Percentiles rank a stretch among this genome's conserved stretches.
phyloP scores from a whole-genome alignment of 2,888 invertebrate species.

The Drosophila mimetica region DNA sequence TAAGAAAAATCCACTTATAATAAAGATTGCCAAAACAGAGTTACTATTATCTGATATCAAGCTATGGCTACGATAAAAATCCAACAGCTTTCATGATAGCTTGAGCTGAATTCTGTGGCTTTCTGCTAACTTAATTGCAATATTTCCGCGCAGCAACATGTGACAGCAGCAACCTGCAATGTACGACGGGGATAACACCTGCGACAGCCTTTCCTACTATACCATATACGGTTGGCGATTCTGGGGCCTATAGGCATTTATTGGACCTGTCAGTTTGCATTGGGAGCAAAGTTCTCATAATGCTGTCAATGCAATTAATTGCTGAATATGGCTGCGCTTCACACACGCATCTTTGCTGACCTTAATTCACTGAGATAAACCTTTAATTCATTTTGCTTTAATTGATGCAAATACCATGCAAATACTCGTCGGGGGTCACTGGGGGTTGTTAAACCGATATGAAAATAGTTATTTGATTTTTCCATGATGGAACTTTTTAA shows the following conservation, averaged over 20 bases:
- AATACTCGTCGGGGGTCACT: neutral
- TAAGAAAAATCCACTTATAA: too few relatives aligned
- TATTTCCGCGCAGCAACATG: constrained; percentile 52
- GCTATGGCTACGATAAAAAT: neutral
- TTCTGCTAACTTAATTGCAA: constrained; percentile 74
- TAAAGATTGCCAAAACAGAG: neutral
- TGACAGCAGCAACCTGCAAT: constrained; percentile 30
- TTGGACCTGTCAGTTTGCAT: constrained; percentile 72
- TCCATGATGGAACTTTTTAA: neutral
- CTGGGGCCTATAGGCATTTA: constrained; percentile 48
- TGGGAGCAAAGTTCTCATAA: constrained; percentile 72
- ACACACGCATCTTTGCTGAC: constrained; percentile 19
- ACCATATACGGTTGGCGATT: constrained; percentile 5
- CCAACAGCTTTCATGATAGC: constrained; percentile 60
- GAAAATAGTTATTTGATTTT: neutral
- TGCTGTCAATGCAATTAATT: constrained; percentile 79
- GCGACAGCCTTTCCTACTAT: constrained; percentile 5
- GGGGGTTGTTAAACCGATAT: neutral
- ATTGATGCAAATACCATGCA: constrained; percentile 6
- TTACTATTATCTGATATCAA: neutral
- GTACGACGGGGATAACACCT: constrained; percentile 21
- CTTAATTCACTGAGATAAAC: constrained; percentile 18
- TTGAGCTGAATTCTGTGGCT: constrained; percentile 59
- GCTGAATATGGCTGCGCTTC: constrained; percentile 59
- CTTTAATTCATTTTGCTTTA: constrained; percentile 7